These are phyloP conservation scores for Tetramorium bicarinatum DNA, from an alignment of 2,888 invertebrate species.

Conservation along the genomic window DNA sequence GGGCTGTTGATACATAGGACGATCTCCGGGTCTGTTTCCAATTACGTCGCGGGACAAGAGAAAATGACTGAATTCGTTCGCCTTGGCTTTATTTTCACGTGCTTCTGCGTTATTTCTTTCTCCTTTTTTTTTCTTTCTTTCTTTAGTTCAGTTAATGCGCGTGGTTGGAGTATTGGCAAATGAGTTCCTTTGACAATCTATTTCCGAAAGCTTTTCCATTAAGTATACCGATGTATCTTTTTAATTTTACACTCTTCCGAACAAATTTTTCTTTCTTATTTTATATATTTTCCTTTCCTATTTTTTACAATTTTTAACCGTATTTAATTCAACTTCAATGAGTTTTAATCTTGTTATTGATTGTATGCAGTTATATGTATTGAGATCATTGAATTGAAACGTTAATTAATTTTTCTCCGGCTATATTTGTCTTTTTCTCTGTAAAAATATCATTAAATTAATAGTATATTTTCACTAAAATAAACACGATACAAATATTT, in stretches of 20 bases:
- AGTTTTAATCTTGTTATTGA: not conserved
- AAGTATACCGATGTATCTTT: not conserved
- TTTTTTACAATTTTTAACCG: not conserved
- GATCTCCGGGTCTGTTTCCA: constrained; percentile 71
- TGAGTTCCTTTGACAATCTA: constrained; percentile 44
- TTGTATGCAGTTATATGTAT: not conserved
- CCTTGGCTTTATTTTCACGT: constrained; percentile 47
- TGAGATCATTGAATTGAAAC: not conserved
- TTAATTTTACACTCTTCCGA: not conserved
- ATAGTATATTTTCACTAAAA: not conserved
- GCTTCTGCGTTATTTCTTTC: constrained; percentile 17
- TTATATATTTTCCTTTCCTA: not conserved
- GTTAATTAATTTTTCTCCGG: not conserved
- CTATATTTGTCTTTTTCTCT: not conserved
- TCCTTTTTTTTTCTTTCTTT: not conserved
- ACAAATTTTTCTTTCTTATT: constrained; percentile 6
- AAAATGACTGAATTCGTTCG: constrained; percentile 68
- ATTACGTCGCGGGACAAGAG: constrained; percentile 71
- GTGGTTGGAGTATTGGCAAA: constrained; percentile 10
- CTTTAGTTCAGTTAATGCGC: constrained; percentile 14
- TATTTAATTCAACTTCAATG: not conserved
- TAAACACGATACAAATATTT: not conserved
- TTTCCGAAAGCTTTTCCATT: constrained; percentile 23
- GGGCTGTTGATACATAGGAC: constrained; percentile 74
- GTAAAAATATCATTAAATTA: not conserved